phyloP scores from a whole-genome alignment of 2,888 invertebrate genomes.

The Apocheima hispidaria region DNA sequence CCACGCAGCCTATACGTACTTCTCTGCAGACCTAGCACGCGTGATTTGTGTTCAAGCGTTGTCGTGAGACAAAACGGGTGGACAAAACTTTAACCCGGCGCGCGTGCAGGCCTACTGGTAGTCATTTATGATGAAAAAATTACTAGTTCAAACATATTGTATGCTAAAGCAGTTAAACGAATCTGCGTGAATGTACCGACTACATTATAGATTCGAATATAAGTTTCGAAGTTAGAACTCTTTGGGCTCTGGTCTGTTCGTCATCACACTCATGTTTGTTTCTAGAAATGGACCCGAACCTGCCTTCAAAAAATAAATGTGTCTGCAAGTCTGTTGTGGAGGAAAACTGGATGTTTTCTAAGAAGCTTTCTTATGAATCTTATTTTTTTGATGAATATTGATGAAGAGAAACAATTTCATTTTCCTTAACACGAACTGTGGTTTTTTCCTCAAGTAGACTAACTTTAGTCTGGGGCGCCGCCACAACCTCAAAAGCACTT shows the following conservation, averaged over 20 bases:
- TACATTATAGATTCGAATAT: conserved; percentile 9
- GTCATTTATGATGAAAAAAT: neutral
- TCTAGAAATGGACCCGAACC: conserved; percentile 13
- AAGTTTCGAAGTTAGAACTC: conserved; percentile 24
- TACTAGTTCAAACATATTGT: neutral
- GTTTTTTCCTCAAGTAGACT: neutral
- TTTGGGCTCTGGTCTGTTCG: conserved; percentile 18
- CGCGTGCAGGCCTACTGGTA: too few species aligned
- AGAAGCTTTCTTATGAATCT: conserved; percentile 13
- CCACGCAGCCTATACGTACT: too few species aligned
- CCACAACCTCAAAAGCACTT: too few species aligned
- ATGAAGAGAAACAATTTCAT: conserved; percentile 5
- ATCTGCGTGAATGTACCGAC: neutral
- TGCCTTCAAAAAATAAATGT: conserved; percentile 17
- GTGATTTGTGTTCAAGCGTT: too few species aligned
- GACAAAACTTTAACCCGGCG: too few species aligned
- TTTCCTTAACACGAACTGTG: conserved; percentile 16
- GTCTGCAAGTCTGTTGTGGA: conserved; percentile 15
- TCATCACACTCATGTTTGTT: conserved; percentile 25
- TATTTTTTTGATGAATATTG: conserved; percentile 7
- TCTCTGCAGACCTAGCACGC: too few species aligned
- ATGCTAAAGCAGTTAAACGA: neutral
- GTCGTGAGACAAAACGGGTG: too few species aligned
- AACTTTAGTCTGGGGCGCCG: neutral
- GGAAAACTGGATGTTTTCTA: conserved; percentile 23